Evolutionary conservation across 2,888 invertebrate genomes (phyloP), one percentile per base, ranked within the genome.

Genomic region (Osmoderma eremita): DNA sequence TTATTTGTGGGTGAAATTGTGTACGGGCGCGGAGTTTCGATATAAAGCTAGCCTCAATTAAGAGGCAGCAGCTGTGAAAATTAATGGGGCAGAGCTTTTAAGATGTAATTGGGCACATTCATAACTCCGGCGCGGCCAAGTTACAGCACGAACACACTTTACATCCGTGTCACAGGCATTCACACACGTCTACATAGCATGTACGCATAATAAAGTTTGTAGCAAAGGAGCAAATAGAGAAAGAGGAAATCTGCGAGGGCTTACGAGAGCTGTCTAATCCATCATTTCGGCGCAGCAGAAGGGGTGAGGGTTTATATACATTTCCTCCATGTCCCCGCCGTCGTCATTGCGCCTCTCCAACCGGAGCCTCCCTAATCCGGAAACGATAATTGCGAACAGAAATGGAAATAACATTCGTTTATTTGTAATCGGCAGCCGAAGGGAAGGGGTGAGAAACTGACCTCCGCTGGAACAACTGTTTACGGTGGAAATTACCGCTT

Each of bases 91-190:
- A 84, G 85, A 84, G 85, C 86, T 85, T 86, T 86, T 85, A 86
- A 86, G 85, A 86, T 85, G 86, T 86, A 86, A 86, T 86, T 86
- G 86, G 85, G 84, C 82, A 84, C 86, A 86, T 86, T 86, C 85
- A 86, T 86, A 86, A 86, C 84, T 83, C 82, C 79, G 78, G 76
- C 69, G 75, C 78, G 78, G 74, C 75, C 30, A 42, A 58, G 58
- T 51, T 30, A 41, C 58, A 56, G 50, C 65, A 38, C 58, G 51
- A 56, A 50, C 65, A 66, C 65, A 50, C 50, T 61, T 58, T 50
- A 61, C 50, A 51, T 42, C 58, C 58, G 49, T 58, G 58, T 50
- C 56, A 38, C 41, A 41, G 41, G 42, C 65, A 56, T 50, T 56
- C 65, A 50, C 58, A 56, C 58, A 50, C 41, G 50, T 61, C 48